Evolutionary conservation across 2,888 invertebrate species (phyloP), one percentile per base, ranked within the genome.

Genomic region (Diplolepis rosae): DNA sequence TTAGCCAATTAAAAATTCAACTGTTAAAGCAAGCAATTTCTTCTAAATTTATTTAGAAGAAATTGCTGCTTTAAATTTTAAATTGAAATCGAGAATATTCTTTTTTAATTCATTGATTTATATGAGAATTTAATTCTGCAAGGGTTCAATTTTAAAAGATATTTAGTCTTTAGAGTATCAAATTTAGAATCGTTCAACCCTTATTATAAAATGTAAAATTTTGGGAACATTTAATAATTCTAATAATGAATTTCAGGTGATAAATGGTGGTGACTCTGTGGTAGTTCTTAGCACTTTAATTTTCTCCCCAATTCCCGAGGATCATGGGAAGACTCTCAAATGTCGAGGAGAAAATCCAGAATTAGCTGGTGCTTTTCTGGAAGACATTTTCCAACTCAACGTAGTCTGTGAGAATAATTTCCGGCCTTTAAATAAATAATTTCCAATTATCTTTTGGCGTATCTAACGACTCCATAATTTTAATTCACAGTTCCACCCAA

Each of bases 261-360:
- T 77, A 71, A 83, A 85, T 65, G 80, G 79, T 32, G 83, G 81
- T 22, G 81, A 94, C 86, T 93, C 93, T 77, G 94, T 94, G 27
- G 91, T 93, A 87, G 94, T 95, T 73, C 91, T 92, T 85, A 96
- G 95, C 88, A 93, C 93, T 68, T 90, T 96, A 79, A 93, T 93
- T 79, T 96, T 96, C 89, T 92, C 93, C 82, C 96, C 96, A 15
- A 90, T 93, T 79, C 95, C 96, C 1, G 96, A 96, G 84, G 96
- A 97, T 87, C 95, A 96, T 85, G 94, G 94, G 6, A 94, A 95
- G 70, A 92, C 93, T 85, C 91, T 97, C 77, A 95, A 94, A 87
- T 97, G 96, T 88, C 93, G 94, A 82, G 96, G 95, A 4, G 94
- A 95, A 86, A 97, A 97, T 91, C 94, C 93, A 68, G 92, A 93